Evolutionary conservation across 2,888 invertebrate genomes (phyloP), one percentile per base, ranked within the genome.

Genomic region (Amaurobius ferox): DNA sequence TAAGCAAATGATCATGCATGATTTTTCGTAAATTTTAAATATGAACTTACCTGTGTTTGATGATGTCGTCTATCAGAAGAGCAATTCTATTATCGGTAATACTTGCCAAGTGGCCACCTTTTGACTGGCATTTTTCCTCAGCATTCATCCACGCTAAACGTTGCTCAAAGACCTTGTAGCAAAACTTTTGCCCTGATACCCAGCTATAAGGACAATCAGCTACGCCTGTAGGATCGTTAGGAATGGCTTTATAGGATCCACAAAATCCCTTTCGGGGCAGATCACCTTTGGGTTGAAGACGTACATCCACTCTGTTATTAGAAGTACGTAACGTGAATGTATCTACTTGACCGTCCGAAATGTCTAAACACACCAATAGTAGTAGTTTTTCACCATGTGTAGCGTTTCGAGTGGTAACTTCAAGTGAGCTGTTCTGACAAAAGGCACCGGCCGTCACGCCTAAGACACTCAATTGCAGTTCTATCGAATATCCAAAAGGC

Each of bases 71-170:
- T 28, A 86, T 40, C 0, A 86, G 67, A 1, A 39, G 28, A 28
- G 71, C 71, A 7, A 79, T 74, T 16, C 48, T 28, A 9, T 76
- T 74, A 32, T 76, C 79, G 0, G 79, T 79, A 32, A 95, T 93
- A 89, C 95, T 94, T 2, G 93, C 94, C 23, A 95, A 92, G 90
- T 95, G 95, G 0, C 95, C 95, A 0, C 94, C 94, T 23, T 93
- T 90, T 80, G 93, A 91, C 2, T 91, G 92, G 89, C 95, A 95
- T 90, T 94, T 94, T 28, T 93, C 92, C 90, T 95, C 95, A 0
- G 95, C 94, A 86, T 94, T 94, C 16, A 93, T 91, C 95, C 95
- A 95, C 0, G 94, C 91, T 88, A 93, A 91, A 89, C 92, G 93
- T 3, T 92, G 91, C 61, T 94, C 93, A 83, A 94, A 92, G 6